A percentile compares a stretch with the other conserved stretches of the same genome.
phyloP scores from a whole-genome alignment of 2,113 vertebrate species.

The Cyphomyrus plagiostoma region DNA sequence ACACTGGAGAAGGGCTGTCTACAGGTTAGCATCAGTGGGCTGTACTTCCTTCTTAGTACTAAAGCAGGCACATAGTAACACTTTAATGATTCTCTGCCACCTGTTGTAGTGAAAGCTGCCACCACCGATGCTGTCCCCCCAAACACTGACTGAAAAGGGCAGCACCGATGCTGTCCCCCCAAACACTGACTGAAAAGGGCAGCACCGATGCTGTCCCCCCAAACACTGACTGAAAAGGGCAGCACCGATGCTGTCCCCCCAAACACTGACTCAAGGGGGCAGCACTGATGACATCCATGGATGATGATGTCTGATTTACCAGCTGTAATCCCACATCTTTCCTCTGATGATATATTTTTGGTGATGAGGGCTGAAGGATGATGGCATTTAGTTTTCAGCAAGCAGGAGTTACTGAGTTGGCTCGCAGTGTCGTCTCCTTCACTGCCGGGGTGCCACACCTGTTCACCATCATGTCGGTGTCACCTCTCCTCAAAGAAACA shows the following conservation, averaged over 20 bases:
- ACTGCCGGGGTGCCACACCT: not conserved
- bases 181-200: not conserved
- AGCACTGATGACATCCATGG: not conserved
- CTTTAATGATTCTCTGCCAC: not conserved
- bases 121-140: not conserved
- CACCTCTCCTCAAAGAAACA: not conserved
- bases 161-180: not conserved
- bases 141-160: no score
- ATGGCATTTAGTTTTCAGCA: not conserved
- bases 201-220: not conserved
- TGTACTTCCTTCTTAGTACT: not conserved
- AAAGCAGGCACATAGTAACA: not conserved
- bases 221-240: not conserved
- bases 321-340: not conserved
- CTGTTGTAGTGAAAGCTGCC: not conserved
- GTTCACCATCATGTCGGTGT: not conserved
- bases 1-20: not conserved
- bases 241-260: not conserved
- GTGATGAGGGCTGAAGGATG: not conserved
- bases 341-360: not conserved
- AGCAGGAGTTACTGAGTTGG: not conserved
- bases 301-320: not conserved
- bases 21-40: not conserved
- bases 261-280: not conserved
- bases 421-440: not conserved